phyloP scores from a whole-genome alignment of 2,888 invertebrate species.

The Nemoura dubitans region DNA sequence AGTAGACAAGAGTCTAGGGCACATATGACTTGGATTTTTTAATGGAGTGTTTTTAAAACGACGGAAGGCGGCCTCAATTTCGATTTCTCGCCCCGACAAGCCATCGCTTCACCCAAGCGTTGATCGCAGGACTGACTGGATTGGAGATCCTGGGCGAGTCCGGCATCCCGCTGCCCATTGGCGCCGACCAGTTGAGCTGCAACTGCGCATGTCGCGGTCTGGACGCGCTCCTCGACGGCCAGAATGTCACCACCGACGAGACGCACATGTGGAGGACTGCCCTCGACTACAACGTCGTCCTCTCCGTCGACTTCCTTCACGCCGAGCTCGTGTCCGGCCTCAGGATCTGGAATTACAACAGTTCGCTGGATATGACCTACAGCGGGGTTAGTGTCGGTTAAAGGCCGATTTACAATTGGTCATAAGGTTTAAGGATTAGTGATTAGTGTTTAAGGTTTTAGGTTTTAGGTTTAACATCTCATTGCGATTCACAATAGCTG shows the following conservation, averaged over 20 bases:
- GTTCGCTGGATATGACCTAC: slow-evolving; percentile 72
- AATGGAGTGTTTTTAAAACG: no score
- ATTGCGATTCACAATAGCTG: no score
- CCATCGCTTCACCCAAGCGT: no score
- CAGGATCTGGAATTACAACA: slow-evolving; percentile 85
- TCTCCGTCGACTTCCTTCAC: slow-evolving; percentile 56
- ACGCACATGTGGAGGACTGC: slow-evolving; percentile 72
- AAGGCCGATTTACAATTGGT: no score
- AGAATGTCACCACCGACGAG: slow-evolving; percentile 73
- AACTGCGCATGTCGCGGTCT: slow-evolving; percentile 8
- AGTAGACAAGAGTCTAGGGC: no score
- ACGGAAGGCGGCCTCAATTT: no score
- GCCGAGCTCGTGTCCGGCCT: slow-evolving; percentile 58
- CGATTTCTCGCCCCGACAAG: no score
- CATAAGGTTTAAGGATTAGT: no score
- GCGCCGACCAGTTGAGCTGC: slow-evolving; percentile 43
- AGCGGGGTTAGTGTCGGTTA: slow-evolving; percentile 65
- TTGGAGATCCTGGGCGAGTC: slow-evolving; percentile 55
- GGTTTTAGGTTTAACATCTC: no score
- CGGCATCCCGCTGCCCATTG: slow-evolving; percentile 51
- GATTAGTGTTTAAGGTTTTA: no score
- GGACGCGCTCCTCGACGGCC: slow-evolving; percentile 67
- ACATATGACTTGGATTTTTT: no score
- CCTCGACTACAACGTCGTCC: slow-evolving; percentile 58
- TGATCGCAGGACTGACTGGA: slow-evolving; percentile 60